Base-by-base conservation (phyloP, 1,140 invertebrate genomes). In the Rhagoletis zephyria region DNA sequence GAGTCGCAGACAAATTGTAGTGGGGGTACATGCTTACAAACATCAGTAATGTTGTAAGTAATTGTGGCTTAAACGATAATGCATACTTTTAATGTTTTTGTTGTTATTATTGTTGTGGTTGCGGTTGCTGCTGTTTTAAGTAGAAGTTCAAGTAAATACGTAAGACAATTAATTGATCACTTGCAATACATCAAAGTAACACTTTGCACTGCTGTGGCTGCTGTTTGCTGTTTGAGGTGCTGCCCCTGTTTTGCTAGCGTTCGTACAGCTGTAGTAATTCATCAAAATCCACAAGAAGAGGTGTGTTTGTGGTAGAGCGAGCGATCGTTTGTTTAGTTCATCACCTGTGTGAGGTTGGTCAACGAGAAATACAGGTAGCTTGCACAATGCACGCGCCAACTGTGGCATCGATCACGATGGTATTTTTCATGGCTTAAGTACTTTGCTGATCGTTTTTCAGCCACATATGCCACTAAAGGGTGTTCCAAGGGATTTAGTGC, bases 111-210 rank as follows among this genome's bases (percentile, higher is more conserved):
- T 77, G 42, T 81, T 81, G 74, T 81, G 67, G 10, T 81, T 74
- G 70, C 42, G 70, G 42, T 74, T 74, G 42, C 70, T 48, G 70
- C 42, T 45, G 51, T 61, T 40, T 60, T 77, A 9, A 63, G 60
- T 1, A 56, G 87, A 16, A 86, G 45, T 60, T 87, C 30, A 87
- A 86, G 65, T 56, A 9, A 85, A 70, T 85, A 85, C 85, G 48
- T 74, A 61, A 85, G 85, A 61, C 89, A 90, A 91, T 90, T 90
- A 90, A 91, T 90, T 90, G 85, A 85, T 87, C 61, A 88, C 65
- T 85, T 61, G 60, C 89, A 88, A 90, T 91, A 89, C 88, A 90
- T 91, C 90, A 91, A 89, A 91, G 89, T 90, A 91, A 90, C 90
- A 91, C 90, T 90, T 90, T 90, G 88, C 88, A 87, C 89, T 12